Evolutionary conservation across 2,888 invertebrate genomes (phyloP), one percentile per base, ranked within the genome.

Genomic region (Eugnorisma glareosa): DNA sequence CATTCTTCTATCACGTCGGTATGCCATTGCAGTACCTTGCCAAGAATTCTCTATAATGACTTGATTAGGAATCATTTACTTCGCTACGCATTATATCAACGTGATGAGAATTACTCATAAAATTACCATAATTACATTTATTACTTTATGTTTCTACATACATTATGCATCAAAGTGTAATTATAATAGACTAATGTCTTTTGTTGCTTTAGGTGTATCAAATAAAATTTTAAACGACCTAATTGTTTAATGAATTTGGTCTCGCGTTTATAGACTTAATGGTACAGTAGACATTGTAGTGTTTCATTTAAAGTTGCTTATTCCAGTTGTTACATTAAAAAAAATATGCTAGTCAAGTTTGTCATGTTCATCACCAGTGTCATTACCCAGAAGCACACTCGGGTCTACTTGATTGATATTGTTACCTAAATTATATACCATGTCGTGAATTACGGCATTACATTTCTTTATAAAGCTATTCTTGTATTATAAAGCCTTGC

Each of bases 1-100:
- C 31, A 73, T 28, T 75, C 43, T 67, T 67, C 54, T 69, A n/a
- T 67, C 45, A 77, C 13, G 21, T 82, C 67, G 13, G 57, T 82
- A 82, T 83, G 73, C 73, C 7, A 43, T 28, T 59, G 48, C n/a
- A 63, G 72, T 37, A 13, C 51, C 37, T 13, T 80, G 77, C 69
- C 77, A 85, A 75, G 73, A 77, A 67, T 83, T 85, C 45, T 37
- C 61, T 48, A n/a, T 77, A 85, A 48, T 77, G 71, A 15, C 72
- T 85, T 72, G 74, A 74, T 77, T 69, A 77, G 59, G 59, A 81
- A 73, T 81, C 59, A 10, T 75, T 69, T 57, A 85, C 61, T 81
- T 68, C 37, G 63, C 43, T 61, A n/a, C 10, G 81, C 61, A 63
- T 80, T 85, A 73, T 57, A 73, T 57, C 51, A 63, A 63, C 82